phyloP scores from a whole-genome alignment of 2,888 invertebrate genomes.

The Phaedon cochleariae region DNA sequence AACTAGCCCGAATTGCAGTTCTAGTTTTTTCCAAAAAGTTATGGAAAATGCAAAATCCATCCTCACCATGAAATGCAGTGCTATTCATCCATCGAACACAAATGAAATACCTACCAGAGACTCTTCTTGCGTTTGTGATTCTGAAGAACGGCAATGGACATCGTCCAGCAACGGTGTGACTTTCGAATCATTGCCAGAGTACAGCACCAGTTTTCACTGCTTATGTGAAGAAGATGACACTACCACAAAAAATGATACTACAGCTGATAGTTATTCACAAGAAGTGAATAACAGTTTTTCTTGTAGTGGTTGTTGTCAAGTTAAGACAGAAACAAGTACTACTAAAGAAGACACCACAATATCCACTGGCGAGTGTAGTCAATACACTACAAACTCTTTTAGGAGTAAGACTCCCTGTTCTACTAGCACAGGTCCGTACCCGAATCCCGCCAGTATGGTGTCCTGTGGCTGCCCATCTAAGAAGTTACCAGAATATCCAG shows the following conservation, averaged over 20 bases:
- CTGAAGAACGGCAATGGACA: background rate
- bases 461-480: background rate
- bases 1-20: conserved; percentile 11
- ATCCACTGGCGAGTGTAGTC: background rate
- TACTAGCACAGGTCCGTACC: background rate
- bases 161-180: conserved; percentile 9
- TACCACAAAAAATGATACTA: conserved; percentile 19
- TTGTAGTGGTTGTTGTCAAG: background rate
- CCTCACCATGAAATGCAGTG: conserved; percentile 36
- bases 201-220: conserved; percentile 12
- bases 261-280: conserved; percentile 19
- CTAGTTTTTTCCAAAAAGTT: conserved; percentile 47
- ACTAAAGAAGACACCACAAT: background rate
- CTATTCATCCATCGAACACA: conserved; percentile 22
- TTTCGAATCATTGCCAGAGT: background rate
- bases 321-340: background rate
- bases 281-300: conserved; percentile 20
- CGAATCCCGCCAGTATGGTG: background rate
- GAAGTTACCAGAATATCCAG: background rate
- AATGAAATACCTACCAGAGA: conserved; percentile 40
- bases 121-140: background rate
- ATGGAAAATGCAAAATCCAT: conserved; percentile 50
- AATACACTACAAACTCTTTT: background rate
- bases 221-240: conserved; percentile 15
- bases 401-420: background rate